Evolutionary conservation across 2,113 vertebrate species (phyloP), one percentile per base, ranked within the genome.

Genomic region (Recurvirostra avosetta): DNA sequence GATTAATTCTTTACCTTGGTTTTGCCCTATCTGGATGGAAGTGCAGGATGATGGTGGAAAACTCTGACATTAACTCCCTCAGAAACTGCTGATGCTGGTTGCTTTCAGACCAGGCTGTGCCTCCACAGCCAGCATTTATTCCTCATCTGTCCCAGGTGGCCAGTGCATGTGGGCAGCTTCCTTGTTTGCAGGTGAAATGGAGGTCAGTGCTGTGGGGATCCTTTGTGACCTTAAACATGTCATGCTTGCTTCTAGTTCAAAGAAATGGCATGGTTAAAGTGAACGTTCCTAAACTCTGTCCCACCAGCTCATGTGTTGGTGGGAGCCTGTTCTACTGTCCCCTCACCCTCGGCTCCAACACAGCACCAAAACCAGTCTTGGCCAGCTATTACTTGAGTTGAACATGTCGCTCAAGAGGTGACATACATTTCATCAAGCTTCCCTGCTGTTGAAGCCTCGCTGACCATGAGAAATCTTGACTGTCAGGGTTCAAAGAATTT

Each of bases 31-130:
- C 45, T 90, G 63, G 21, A 5, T 88, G 93, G 81, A 94, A 55
- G 25, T 34, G 47, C 86, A 80, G n/a, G 36, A 27, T 88, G 87
- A 86, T 96, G 97, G 97, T 97, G 95, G 95, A 94, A 97, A 97
- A 94, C 7, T 78, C 66, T 91, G 94, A 80, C 92, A 43, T 15
- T 12, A 21, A 36, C 66, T 91, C 81, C 74, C 91, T 70, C 40
- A 58, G 49, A 65, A 94, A 59, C 26, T 55, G 84, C 45, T 76
- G 18, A 32, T 58, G 9, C 27, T 68, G 70, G 22, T 61, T 86
- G 15, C 50, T 85, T 66, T 78, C 32, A 85, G 38, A 22, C 4
- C 61, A 30, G 21, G 18, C 66, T 62, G 26, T 52, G 34, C 38
- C 49, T 62, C 70, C 49, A 25, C 38, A 68, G 20, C 17, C 45